Evolutionary conservation across 1,140 invertebrate genomes (phyloP).

Genomic region (Leucophenga varia): DNA sequence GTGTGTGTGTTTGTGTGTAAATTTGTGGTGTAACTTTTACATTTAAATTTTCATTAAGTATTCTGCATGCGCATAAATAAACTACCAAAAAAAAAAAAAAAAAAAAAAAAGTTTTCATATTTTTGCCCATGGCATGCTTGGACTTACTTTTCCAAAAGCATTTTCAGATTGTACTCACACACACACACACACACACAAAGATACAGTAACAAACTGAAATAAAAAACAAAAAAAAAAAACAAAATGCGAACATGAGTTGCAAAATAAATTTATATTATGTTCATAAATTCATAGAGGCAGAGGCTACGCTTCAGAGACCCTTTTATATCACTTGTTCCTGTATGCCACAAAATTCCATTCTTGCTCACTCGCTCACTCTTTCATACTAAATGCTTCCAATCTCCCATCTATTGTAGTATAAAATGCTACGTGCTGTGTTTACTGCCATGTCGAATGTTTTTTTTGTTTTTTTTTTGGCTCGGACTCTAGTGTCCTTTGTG

Average conservation of each 20-base stretch:
- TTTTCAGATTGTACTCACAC: conserved; percentile 30
- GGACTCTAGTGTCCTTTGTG: conserved; percentile 11
- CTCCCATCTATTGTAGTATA: no score
- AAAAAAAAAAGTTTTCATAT: no score
- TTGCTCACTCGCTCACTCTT: no score
- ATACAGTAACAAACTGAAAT: conserved; percentile 30
- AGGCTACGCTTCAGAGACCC: no score
- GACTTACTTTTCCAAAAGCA: conserved; percentile 48
- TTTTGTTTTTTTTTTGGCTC: conserved; percentile 5
- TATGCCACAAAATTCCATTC: no score
- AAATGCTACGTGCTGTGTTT: no score
- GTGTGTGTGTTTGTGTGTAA: conserved; percentile 2
- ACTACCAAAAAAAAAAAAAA: no score
- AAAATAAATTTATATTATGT: conserved; percentile 57
- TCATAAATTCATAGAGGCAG: conserved; percentile 53
- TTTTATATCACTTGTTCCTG: no score
- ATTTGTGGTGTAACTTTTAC: conserved; percentile 45
- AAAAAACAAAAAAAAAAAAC: no score
- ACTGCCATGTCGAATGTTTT: background rate
- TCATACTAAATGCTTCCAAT: no score
- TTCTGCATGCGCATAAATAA: conserved; percentile 56
- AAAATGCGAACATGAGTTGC: conserved; percentile 52
- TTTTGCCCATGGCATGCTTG: no score
- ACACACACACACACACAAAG: conserved; percentile 13
- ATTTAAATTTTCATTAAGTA: conserved; percentile 55